Evolutionary conservation across 2,888 invertebrate species (phyloP), one percentile per base, ranked within the genome.

Genomic region (Epirrhoe alternata): DNA sequence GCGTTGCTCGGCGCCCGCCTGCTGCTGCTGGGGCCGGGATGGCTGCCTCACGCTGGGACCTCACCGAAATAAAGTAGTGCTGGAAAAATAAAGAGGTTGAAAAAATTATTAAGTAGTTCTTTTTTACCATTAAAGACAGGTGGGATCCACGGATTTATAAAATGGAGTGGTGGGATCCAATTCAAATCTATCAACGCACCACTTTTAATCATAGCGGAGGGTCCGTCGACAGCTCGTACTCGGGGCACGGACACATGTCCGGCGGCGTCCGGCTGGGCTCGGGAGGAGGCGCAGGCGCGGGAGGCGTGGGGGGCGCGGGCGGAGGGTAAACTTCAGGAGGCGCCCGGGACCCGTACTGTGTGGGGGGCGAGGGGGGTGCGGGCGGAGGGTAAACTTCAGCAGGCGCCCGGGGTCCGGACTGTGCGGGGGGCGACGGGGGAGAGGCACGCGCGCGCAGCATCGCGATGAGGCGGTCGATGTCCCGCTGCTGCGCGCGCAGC

Each of bases 401-500:
- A 24, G 24, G 24, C 24, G 24, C 24, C 42, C 1, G 14, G 33
- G 33, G 16, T 3, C 14, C 33, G 14, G 35, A 7, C 14, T 14
- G 53, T n/a, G 33, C 31, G 14, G 31, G 14, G 52, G 31, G 6
- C 33, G n/a, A 8, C 1, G 45, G 45, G 14, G 8, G 30, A 24
- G 17, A 38, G 52, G 35, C 47, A 5, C 24, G 57, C 17, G 30
- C 31, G 42, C 53, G 57, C 45, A 68, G 64, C 33, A 30, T 49
- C 3, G 53, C 58, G 24, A 50, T 45, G 16, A 64, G 58, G 5
- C 61, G 61, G 24, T 70, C 67, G 16, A 76, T 50, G 35, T 73
- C 73, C 0, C 8, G n/a, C 65, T 76, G 74, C 61, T 77, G 77
- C 61, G 62, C 53, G 49, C n/a, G 54, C 67, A 77, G 49, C 63